phyloP scores from a whole-genome alignment of 2,797 vertebrate genomes.

The Mastacembelus armatus region DNA sequence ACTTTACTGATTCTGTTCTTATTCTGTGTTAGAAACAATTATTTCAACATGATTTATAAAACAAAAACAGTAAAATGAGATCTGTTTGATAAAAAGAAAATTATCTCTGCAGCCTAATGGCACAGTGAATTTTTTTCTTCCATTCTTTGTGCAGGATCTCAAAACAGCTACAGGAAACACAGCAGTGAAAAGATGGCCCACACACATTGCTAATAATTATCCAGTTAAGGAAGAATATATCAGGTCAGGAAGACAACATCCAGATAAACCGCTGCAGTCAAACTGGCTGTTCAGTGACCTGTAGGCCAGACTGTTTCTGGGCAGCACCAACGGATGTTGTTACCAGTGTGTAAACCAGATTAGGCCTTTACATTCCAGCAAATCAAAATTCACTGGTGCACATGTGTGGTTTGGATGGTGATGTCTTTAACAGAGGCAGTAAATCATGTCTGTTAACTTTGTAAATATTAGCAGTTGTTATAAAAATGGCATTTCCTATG shows the following conservation, averaged over 20 bases:
- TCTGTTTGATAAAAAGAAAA: too few relatives aligned
- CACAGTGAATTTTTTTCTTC: too few relatives aligned
- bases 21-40: too few relatives aligned
- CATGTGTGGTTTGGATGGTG: neutral
- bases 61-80: neutral
- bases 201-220: conserved; percentile 9
- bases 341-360: conserved; percentile 2
- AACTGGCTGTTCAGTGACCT: conserved; percentile 6
- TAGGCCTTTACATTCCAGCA: conserved; percentile 30
- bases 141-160: conserved; percentile 1
- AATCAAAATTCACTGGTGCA: neutral
- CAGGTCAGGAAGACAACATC: neutral
- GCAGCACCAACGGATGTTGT: conserved; percentile 12
- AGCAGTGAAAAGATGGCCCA: neutral
- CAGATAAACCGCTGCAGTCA: neutral
- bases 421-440: neutral
- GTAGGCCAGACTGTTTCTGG: neutral
- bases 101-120: too few relatives aligned
- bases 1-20: too few relatives aligned
- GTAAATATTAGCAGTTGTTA: conserved; percentile 59
- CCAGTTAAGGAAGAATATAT: neutral
- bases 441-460: conserved; percentile 6
- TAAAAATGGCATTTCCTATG: conserved; percentile 4
- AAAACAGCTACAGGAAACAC: neutral
- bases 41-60: too few relatives aligned